Percentiles rank a stretch among this genome's conserved stretches.
phyloP scores from a whole-genome alignment of 1,140 invertebrate species.

The Chrysopa pallens region DNA sequence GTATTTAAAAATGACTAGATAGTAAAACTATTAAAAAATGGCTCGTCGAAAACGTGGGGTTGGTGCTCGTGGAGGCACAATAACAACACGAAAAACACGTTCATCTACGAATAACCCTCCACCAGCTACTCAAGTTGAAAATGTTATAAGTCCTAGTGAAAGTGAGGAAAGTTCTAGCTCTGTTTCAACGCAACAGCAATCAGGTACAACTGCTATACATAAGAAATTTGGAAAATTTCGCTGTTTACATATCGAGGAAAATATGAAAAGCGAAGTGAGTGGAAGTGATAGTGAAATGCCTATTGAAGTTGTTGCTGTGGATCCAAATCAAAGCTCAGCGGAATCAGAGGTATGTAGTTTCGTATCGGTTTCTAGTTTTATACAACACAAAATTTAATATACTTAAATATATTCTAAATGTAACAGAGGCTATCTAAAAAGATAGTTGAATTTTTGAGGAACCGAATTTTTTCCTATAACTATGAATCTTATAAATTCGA shows the following conservation, averaged over 20 bases:
- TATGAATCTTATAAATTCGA: too few species aligned
- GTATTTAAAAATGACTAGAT: neutral
- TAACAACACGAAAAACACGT: neutral
- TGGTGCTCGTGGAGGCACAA: neutral
- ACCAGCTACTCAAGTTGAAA: neutral
- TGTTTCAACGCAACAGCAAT: neutral
- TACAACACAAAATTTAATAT: too few species aligned
- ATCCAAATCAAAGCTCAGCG: neutral
- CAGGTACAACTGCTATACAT: neutral
- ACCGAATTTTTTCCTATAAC: too few species aligned
- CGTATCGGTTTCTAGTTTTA: too few species aligned
- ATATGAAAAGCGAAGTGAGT: constrained; percentile 1
- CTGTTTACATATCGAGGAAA: neutral
- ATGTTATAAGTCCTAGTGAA: neutral
- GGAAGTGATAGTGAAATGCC: constrained; percentile 2
- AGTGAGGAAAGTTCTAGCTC: constrained; percentile 3
- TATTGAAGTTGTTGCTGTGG: constrained; percentile 2
- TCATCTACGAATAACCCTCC: neutral
- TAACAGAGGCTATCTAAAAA: too few species aligned
- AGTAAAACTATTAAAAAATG: neutral
- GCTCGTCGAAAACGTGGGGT: neutral
- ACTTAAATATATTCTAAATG: too few species aligned
- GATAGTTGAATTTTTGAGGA: too few species aligned
- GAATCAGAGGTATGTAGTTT: neutral
- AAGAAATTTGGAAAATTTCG: constrained; percentile 2